These are phyloP conservation scores for Nycticryphes semicollaris DNA, from an alignment of 2,113 vertebrate genomes.

Conservation along the genomic window DNA sequence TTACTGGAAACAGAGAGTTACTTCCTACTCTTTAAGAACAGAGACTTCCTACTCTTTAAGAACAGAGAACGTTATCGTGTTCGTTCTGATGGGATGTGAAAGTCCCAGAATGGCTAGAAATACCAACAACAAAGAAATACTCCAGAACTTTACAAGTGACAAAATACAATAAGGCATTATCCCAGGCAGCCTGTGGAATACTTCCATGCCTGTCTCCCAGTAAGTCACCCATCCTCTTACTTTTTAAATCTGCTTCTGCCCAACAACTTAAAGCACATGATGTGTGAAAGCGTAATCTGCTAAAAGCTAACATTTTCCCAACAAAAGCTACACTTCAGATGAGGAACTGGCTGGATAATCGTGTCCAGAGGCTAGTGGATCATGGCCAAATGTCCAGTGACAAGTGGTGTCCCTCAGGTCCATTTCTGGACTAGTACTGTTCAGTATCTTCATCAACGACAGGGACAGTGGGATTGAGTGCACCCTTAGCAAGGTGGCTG, in stretches of 20 bases:
- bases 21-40: too few species aligned
- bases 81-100: neutral
- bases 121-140: neutral
- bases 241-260: neutral
- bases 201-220: neutral
- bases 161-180: neutral
- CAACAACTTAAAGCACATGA: neutral
- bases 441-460: neutral
- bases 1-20: neutral
- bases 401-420: neutral
- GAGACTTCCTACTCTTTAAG: too few species aligned
- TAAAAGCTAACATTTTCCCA: neutral
- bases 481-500: neutral
- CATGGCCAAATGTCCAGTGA: neutral
- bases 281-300: accelerated
- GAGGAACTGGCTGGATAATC: neutral
- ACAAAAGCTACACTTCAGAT: neutral
- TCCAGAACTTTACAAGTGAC: neutral
- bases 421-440: neutral
- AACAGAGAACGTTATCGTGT: neutral
- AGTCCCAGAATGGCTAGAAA: neutral
- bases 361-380: neutral
- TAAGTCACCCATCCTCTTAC: neutral
- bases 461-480: neutral
- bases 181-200: neutral